phyloP scores from a whole-genome alignment of 2,888 invertebrate genomes.

The Drosophila quinaria region DNA sequence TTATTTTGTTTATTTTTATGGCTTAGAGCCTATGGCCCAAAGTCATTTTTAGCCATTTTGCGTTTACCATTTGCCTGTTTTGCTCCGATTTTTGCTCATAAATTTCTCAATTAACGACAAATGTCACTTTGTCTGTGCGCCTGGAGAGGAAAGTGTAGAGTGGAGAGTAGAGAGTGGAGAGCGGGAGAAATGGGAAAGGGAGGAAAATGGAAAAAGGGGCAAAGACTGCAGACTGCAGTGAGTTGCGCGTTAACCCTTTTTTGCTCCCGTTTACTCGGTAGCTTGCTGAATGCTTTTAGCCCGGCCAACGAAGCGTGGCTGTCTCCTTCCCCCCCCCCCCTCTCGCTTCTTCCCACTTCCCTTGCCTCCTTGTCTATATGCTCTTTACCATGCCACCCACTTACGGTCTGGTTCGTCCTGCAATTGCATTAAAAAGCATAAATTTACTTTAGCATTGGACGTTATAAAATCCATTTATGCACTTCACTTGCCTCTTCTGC shows the following conservation, averaged over 20 bases:
- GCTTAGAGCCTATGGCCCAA: constrained; percentile 18
- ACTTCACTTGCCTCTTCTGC: constrained; percentile 73
- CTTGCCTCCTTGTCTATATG: neutral
- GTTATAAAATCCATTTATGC: constrained; percentile 82
- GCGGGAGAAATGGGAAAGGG: neutral
- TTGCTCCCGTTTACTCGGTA: neutral
- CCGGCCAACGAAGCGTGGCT: constrained; percentile 63
- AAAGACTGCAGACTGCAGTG: constrained; percentile 37
- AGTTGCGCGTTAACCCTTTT: constrained; percentile 28
- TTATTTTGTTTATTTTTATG: constrained; percentile 19
- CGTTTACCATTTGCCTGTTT: constrained; percentile 23
- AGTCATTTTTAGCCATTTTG: constrained; percentile 43
- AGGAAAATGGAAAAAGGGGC: neutral
- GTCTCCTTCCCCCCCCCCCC: neutral
- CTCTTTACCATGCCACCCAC: constrained; percentile 51
- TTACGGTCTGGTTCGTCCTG: constrained; percentile 80
- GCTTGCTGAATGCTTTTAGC: constrained; percentile 66
- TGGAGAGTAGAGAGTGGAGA: neutral
- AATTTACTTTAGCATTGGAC: constrained; percentile 80
- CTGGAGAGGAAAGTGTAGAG: neutral
- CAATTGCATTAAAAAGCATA: constrained; percentile 82
- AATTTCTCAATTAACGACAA: constrained; percentile 82
- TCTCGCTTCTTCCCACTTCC: too few relatives aligned
- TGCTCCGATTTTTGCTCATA: constrained; percentile 66
- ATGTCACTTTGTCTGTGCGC: constrained; percentile 76